phyloP scores from a whole-genome alignment of 2,888 invertebrate species.

The Sabellastarte sp. region DNA sequence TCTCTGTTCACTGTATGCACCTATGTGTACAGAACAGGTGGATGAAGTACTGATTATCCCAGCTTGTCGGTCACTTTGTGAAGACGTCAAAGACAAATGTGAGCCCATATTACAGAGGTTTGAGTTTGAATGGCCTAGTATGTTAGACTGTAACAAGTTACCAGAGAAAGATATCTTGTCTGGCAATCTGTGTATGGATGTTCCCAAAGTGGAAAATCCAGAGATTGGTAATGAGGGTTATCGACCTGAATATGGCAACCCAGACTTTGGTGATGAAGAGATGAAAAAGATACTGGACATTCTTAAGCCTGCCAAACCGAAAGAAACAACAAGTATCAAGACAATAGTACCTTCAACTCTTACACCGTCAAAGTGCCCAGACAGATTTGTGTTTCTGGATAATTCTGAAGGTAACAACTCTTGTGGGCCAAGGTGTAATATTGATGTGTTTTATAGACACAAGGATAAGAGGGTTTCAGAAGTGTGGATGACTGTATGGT shows the following conservation, averaged over 20 bases:
- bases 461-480: conserved; percentile 72
- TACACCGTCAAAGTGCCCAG: conserved; percentile 42
- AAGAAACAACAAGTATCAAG: too few relatives aligned
- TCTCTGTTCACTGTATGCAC: conserved; percentile 85
- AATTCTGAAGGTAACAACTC: conserved; percentile 39
- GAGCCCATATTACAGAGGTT: conserved; percentile 68
- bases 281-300: too few relatives aligned
- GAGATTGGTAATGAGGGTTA: too few relatives aligned
- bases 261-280: too few relatives aligned
- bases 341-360: too few relatives aligned
- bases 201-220: too few relatives aligned
- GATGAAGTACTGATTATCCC: conserved; percentile 73
- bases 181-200: conserved; percentile 75
- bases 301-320: too few relatives aligned
- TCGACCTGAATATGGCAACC: too few relatives aligned
- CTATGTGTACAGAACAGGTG: conserved; percentile 85
- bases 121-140: conserved; percentile 70
- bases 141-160: conserved; percentile 77
- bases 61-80: conserved; percentile 82
- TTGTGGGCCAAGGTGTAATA: conserved; percentile 64
- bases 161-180: conserved; percentile 64
- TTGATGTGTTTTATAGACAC: conserved; percentile 70
- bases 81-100: conserved; percentile 63
- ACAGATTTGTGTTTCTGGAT: conserved; percentile 47
- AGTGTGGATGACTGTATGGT: conserved; percentile 75